Base-by-base conservation (phyloP, 2,113 vertebrate species). In the Corydoras sp. region DNA sequence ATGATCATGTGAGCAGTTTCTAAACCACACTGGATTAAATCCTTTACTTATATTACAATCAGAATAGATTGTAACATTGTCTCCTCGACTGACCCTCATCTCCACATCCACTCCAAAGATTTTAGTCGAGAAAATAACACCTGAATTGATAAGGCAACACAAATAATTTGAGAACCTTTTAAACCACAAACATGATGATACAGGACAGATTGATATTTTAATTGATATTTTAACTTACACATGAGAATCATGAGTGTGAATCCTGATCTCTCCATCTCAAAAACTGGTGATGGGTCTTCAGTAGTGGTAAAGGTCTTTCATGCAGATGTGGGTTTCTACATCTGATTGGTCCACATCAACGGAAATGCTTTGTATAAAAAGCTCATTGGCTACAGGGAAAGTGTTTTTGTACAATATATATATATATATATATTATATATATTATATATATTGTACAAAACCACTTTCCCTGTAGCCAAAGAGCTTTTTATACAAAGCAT, bases 71-170 rank as follows among this genome's bases (percentile, higher is more conserved):
- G 55, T 63, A 30, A 76, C 18, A 24, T 18, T 62, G 55, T 67
- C 73, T 73, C 77, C 77, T 66, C 32, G 35, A 66, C 53, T 56
- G 55, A 76, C 74, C 49, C 13, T 58, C 56, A 64, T 15, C 13
- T 72, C 10, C 11, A 24, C 18, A 24, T 73, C 74, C 63, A 10
- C 29, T 29, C 58, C 67, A n/a, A 56, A 53, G 3, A 4, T 35
- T 35, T 35, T 3, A 35, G 3, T 35, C 3, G 32, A 35, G 32
- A 35, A 35, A 3, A 35, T 35, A 35, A 35, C 32, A 35, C 32
- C 32, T 35, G 32, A 35, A 35, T 35, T 35, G 3, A 35, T 35
- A 35, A 35, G 32, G 32, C 6, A 3, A 35, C 32, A 35, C 32
- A 35, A 35, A 35, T 35, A 35, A 35, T 3, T 35, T 35, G 6